Percentiles rank a stretch among this genome's conserved stretches.
These are phyloP conservation scores for Chamaea fasciata DNA, from an alignment of 2,113 vertebrate genomes.

Conservation along the genomic window DNA sequence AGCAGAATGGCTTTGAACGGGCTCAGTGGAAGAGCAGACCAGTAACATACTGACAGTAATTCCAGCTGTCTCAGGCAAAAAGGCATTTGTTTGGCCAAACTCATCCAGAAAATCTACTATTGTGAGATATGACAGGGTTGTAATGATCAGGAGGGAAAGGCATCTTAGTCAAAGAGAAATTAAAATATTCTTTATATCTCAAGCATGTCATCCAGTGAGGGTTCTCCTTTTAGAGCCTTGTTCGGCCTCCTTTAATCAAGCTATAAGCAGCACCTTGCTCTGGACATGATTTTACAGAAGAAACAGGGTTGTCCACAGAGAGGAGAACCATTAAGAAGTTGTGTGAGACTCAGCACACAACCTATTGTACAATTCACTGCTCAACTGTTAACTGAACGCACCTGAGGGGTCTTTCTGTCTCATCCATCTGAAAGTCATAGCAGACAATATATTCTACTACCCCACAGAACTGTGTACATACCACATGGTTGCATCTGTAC, in stretches of 20 bases:
- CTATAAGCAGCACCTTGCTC: neutral
- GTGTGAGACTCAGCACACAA: neutral
- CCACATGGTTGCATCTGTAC: neutral
- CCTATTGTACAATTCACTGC: neutral
- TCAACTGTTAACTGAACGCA: neutral
- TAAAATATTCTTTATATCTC: neutral
- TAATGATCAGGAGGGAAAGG: neutral
- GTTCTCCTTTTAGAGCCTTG: neutral
- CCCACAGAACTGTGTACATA: neutral
- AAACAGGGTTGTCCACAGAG: neutral
- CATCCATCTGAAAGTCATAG: neutral
- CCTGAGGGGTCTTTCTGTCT: neutral
- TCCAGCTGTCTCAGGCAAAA: neutral
- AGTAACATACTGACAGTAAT: neutral
- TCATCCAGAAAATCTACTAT: neutral
- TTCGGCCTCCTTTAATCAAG: neutral
- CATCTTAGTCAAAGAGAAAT: neutral
- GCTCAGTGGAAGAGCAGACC: neutral
- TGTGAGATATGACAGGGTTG: neutral
- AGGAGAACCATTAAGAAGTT: neutral
- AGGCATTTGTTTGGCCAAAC: neutral
- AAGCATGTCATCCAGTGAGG: neutral
- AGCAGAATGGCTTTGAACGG: neutral
- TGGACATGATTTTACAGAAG: neutral
- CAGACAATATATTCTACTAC: neutral